phyloP scores from a whole-genome alignment of 2,797 vertebrate species.

The Thaleichthys pacificus region DNA sequence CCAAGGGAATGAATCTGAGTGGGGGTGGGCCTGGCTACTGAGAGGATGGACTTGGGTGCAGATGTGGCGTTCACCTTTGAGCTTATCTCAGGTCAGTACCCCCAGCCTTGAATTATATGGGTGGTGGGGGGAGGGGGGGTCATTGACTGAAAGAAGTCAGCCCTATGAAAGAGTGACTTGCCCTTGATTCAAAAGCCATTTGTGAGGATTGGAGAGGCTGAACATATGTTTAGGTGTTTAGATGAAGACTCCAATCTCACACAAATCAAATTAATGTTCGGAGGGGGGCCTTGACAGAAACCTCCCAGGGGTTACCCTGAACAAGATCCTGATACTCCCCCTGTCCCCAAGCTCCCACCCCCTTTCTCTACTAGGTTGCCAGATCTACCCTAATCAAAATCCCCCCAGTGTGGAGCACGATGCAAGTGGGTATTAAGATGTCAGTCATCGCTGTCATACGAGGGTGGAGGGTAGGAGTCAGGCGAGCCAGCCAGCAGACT shows the following conservation, averaged over 20 bases:
- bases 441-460: constrained; percentile 19
- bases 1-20: background rate
- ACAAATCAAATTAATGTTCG: background rate
- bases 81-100: background rate
- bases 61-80: background rate
- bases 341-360: background rate
- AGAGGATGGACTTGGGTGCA: no score
- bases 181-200: constrained; percentile 1
- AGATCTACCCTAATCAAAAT: background rate
- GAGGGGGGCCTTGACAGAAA: background rate
- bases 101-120: background rate
- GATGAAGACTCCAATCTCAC: background rate
- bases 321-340: background rate
- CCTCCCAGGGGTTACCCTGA: background rate
- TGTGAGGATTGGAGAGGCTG: background rate
- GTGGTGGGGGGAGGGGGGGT: background rate
- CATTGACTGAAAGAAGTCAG: background rate
- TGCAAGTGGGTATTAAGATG: background rate
- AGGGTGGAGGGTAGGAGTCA: background rate
- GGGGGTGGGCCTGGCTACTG: no score
- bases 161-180: background rate
- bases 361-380: background rate
- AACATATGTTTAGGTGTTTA: background rate
- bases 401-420: background rate
- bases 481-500: background rate